Evolutionary conservation across 2,888 invertebrate species (phyloP), one percentile per base, ranked within the genome.

Genomic region (Sympetrum striolatum): DNA sequence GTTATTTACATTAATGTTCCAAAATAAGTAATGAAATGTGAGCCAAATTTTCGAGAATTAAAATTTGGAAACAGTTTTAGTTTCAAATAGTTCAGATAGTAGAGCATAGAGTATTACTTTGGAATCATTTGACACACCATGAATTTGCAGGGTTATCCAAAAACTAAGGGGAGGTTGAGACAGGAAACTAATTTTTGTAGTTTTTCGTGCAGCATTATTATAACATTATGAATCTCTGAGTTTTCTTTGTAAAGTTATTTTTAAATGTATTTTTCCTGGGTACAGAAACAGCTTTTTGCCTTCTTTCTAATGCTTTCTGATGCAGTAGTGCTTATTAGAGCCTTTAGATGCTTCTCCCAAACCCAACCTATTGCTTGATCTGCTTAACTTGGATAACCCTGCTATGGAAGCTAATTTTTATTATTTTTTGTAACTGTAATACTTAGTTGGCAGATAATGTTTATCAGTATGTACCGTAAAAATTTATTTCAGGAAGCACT

Each of bases 111-210:
- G 92, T 91, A 91, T 95, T 95, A 95, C 95, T 95, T 95, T 95
- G 95, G 95, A 95, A 95, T 95, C 95, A 95, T 95, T 94, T 93
- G 94, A 64, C 35, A 64, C 48, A 48, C 48, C 48, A 37, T 79
- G 92, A 92, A 94, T 94, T 94, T 95, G 94, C 95, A 95, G 95
- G 95, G 94, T 95, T 95, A 94, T 95, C 94, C 94, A 95, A 95
- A 94, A 93, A 92, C 92, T 91, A 91, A 91, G 79, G 64, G 86
- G 80, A 35, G 80, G 35, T 82, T 82, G 82, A 79, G 53, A 60
- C 82, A 91, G 91, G 90, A 90, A 91, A 86, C 79, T 81, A 81
- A n/a, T 39, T 90, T 60, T 37, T 60, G 60, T 37, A 86, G 60
- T 60, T n/a, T 64, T 86, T 60, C 58, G 86, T 86, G 53, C 82